Conservation (phyloP, 2,888 invertebrate genomes). For the Octonoba sinensis region DNA sequence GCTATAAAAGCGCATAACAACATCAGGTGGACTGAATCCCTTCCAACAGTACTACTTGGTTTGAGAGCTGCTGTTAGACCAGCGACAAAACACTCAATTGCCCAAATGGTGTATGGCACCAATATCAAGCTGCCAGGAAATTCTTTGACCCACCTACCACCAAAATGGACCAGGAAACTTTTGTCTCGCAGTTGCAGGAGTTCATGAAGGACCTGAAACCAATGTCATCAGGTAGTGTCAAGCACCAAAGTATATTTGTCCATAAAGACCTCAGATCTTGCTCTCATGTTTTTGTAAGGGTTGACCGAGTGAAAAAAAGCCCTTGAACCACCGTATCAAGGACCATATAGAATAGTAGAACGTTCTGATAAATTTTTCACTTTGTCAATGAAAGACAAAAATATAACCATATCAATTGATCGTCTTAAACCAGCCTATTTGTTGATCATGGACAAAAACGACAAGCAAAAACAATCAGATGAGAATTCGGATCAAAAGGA, state of each 20-base stretch:
- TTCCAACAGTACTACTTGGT: constrained; percentile 13
- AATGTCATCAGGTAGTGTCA: not conserved
- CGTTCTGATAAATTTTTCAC: not conserved
- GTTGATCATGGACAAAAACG: no score
- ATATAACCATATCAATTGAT: constrained; percentile 1
- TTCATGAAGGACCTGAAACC: constrained; percentile 13
- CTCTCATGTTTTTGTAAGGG: constrained; percentile 21
- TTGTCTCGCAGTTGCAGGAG: constrained; percentile 1
- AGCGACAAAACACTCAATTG: constrained; percentile 6
- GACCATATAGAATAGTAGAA: constrained; percentile 8
- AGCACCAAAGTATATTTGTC: constrained; percentile 4
- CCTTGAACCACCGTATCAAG: constrained; percentile 18
- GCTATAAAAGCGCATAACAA: no score
- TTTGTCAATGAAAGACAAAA: not conserved
- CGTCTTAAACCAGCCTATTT: constrained; percentile 19
- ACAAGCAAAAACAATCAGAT: no score
- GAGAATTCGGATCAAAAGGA: no score
- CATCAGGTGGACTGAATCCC: constrained; percentile 7
- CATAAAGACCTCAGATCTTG: constrained; percentile 22
- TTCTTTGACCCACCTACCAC: no score
- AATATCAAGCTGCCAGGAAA: constrained; percentile 7
- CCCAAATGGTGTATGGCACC: constrained; percentile 28
- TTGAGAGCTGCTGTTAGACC: constrained; percentile 5
- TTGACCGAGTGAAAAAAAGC: constrained; percentile 19
- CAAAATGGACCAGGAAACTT: constrained; percentile 15